A percentile compares a stretch with the other conserved stretches of the same genome.
Conservation (phyloP, 64 coral and sea anemone species). For the Stylophora pistillata region DNA sequence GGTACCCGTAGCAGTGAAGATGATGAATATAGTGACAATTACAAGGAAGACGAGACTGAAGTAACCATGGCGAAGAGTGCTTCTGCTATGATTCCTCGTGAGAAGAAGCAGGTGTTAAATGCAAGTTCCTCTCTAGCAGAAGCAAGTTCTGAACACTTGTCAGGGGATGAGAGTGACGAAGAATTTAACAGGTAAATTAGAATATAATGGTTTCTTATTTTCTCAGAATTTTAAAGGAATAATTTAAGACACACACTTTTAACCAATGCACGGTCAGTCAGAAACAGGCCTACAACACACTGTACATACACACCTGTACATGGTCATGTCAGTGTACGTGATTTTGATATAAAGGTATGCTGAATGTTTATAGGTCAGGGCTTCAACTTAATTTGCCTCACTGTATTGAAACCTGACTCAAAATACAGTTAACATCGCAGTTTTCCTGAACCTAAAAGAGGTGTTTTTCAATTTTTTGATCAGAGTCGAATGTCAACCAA, state of each 20-base stretch:
- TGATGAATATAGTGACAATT: constrained; percentile 7
- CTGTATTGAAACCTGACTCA: no score
- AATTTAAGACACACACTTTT: neutral
- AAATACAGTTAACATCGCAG: constrained; percentile 17
- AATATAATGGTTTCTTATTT: neutral
- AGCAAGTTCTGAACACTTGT: constrained; percentile 30
- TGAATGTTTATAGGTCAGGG: constrained; percentile 7
- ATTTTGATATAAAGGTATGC: no score
- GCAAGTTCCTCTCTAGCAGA: constrained; percentile 26
- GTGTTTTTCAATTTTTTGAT: no score
- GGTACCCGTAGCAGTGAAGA: constrained; percentile 1
- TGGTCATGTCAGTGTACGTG: neutral
- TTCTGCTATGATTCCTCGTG: constrained; percentile 16
- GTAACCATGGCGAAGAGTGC: neutral
- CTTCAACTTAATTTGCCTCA: constrained; percentile 17
- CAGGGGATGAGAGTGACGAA: constrained; percentile 18
- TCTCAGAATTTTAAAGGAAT: neutral
- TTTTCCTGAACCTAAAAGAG: constrained; percentile 19
- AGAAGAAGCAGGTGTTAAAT: constrained; percentile 35
- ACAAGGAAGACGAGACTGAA: neutral
- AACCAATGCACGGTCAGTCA: neutral
- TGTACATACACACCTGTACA: neutral
- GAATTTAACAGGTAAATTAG: constrained; percentile 15
- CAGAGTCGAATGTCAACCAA: no score
- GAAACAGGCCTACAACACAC: neutral